Conservation (phyloP, 2,888 invertebrate species). For the Trachelus troglodyta region DNA sequence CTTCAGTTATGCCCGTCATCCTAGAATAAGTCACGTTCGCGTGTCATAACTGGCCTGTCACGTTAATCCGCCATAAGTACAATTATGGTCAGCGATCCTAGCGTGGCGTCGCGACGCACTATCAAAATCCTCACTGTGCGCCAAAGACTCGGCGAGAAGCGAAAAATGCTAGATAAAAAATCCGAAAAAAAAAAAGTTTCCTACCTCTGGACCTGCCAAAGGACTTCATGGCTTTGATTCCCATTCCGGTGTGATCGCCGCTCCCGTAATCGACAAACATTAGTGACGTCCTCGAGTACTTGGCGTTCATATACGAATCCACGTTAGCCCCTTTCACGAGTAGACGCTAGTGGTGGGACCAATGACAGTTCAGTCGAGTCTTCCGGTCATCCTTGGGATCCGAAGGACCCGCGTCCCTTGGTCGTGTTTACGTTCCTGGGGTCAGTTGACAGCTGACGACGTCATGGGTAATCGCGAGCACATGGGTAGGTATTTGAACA, state of each 20-base stretch:
- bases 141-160: fast-evolving
- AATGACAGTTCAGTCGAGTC: not conserved
- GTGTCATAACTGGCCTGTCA: slow-evolving; percentile 35
- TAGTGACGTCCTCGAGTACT: slow-evolving; percentile 57
- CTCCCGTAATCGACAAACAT: slow-evolving; percentile 72
- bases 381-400: not conserved
- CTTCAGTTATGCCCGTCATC: slow-evolving; percentile 43
- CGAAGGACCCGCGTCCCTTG: not conserved
- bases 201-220: slow-evolving; percentile 87
- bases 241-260: slow-evolving; percentile 77
- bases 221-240: slow-evolving; percentile 90
- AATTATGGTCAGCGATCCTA: slow-evolving; percentile 39
- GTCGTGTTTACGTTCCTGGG: not conserved
- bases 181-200: slow-evolving; percentile 29
- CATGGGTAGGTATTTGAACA: not conserved
- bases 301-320: slow-evolving; percentile 13
- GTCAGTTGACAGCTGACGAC: not conserved
- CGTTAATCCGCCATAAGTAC: slow-evolving; percentile 42
- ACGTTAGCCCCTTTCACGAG: not conserved
- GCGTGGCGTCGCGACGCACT: slow-evolving; percentile 23
- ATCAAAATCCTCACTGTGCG: not conserved
- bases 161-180: not conserved
- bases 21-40: slow-evolving; percentile 43
- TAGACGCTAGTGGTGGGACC: not conserved
- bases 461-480: not conserved